Conservation (phyloP, 2,888 invertebrate species). For the Seladonia tumulorum region DNA sequence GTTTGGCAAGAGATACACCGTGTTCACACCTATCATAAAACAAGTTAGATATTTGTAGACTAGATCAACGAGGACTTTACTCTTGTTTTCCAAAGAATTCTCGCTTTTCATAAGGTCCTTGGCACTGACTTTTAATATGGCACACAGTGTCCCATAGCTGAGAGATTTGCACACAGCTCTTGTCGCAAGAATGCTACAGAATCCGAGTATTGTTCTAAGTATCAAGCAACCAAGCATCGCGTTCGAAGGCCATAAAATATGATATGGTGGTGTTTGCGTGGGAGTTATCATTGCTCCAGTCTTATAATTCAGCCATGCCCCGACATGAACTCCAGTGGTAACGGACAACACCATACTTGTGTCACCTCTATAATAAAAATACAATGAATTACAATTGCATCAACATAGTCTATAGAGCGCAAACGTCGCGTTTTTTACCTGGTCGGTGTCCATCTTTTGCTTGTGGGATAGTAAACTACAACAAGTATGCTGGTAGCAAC, state of each 20-base stretch:
- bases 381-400: background rate
- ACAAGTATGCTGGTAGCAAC: constrained; percentile 88
- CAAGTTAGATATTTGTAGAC: constrained; percentile 94
- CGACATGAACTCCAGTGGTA: constrained; percentile 91
- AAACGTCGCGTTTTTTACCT: constrained; percentile 85
- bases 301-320: constrained; percentile 94
- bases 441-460: constrained; percentile 95
- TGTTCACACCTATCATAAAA: constrained; percentile 91
- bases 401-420: background rate
- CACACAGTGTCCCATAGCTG: constrained; percentile 89
- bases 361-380: constrained; percentile 89
- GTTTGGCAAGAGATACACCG: constrained; percentile 91
- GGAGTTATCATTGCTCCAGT: constrained; percentile 88
- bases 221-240: constrained; percentile 89
- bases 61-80: constrained; percentile 92
- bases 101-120: constrained; percentile 88
- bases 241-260: constrained; percentile 92
- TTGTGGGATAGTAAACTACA: constrained; percentile 92
- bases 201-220: constrained; percentile 90
- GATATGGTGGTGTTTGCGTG: constrained; percentile 89
- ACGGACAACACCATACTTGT: constrained; percentile 95
- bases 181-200: constrained; percentile 90
- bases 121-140: constrained; percentile 88
- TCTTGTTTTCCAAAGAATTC: constrained; percentile 88
- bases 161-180: constrained; percentile 89